Conservation (phyloP, 2,888 invertebrate species). For the Euspilapteryx auroguttella region DNA sequence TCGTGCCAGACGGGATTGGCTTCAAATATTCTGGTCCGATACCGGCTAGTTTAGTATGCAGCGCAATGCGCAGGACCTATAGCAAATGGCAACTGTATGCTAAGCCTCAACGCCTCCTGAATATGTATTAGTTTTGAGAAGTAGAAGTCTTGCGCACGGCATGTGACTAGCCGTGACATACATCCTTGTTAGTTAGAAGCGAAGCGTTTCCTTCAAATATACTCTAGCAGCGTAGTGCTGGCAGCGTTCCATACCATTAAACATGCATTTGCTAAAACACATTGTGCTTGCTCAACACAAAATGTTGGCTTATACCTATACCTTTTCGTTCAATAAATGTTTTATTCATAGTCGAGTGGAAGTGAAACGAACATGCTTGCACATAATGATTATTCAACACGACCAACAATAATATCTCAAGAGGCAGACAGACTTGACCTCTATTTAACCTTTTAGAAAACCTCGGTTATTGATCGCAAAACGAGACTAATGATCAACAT, state of each 20-base stretch:
- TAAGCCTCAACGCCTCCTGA: conserved; percentile 28
- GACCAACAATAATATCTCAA: no score
- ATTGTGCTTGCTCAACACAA: neutral
- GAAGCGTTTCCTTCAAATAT: conserved; percentile 2
- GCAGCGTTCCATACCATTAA: conserved; percentile 11
- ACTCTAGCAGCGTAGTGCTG: neutral
- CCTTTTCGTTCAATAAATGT: conserved; percentile 8
- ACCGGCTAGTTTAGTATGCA: conserved; percentile 33
- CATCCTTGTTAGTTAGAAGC: conserved; percentile 15
- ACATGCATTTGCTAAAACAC: neutral
- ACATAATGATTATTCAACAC: conserved; percentile 9
- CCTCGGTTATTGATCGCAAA: no score
- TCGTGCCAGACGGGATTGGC: no score
- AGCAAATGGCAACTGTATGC: conserved; percentile 29
- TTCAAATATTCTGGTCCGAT: no score
- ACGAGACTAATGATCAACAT: no score
- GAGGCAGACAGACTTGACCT: no score
- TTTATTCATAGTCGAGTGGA: conserved; percentile 14
- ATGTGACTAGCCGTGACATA: conserved; percentile 43
- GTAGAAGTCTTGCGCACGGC: conserved; percentile 28
- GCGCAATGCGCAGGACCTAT: no score
- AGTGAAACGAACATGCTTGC: conserved; percentile 13
- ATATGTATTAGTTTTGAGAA: conserved; percentile 38
- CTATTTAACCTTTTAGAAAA: no score
- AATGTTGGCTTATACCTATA: neutral